A percentile compares a stretch with the other conserved stretches of the same genome.
Evolutionary conservation across 2,797 vertebrate species (phyloP).

Genomic region (Galaxias olidus): DNA sequence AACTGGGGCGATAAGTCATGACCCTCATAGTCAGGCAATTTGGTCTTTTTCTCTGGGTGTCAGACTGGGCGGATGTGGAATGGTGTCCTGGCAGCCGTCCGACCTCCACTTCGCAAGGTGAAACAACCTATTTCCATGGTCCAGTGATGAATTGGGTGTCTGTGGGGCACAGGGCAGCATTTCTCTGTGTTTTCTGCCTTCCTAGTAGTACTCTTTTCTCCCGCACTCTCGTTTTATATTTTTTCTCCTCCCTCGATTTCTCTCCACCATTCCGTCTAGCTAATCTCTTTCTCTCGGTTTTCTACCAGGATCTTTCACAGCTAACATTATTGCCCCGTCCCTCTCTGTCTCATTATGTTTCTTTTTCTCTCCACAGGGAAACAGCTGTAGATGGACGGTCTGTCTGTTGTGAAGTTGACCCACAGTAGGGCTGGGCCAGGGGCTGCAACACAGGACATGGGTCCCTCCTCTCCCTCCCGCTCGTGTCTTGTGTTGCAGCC

Average conservation of each 20-base stretch:
- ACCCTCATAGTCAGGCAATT: conserved; percentile 73
- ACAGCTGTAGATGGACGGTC: conserved; percentile 39
- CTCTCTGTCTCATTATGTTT: conserved; percentile 17
- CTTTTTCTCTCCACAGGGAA: conserved; percentile 47
- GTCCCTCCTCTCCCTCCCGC: conserved; percentile 87
- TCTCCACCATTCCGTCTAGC: neutral
- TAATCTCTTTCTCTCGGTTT: conserved; percentile 25
- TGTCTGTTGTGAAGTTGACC: conserved; percentile 67
- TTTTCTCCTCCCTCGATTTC: conserved; percentile 29
- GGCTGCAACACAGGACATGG: conserved; percentile 99
- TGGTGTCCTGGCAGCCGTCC: conserved; percentile 31
- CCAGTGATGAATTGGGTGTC: conserved; percentile 68
- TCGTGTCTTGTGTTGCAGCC: conserved; percentile 99
- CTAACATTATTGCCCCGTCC: conserved; percentile 11
- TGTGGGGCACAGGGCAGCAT: conserved; percentile 30
- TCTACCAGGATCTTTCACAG: conserved; percentile 19
- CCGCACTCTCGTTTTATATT: neutral
- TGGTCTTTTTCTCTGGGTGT: conserved; percentile 50
- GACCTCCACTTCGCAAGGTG: conserved; percentile 49
- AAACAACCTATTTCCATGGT: conserved; percentile 65
- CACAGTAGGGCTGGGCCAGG: conserved; percentile 77
- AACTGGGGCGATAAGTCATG: conserved; percentile 56
- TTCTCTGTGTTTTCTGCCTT: conserved; percentile 18
- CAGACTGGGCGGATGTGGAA: conserved; percentile 36
- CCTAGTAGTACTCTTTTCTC: conserved; percentile 2